These are phyloP conservation scores for Aspiorhynchus laticeps DNA, from an alignment of 2,113 vertebrate species.

Conservation along the genomic window DNA sequence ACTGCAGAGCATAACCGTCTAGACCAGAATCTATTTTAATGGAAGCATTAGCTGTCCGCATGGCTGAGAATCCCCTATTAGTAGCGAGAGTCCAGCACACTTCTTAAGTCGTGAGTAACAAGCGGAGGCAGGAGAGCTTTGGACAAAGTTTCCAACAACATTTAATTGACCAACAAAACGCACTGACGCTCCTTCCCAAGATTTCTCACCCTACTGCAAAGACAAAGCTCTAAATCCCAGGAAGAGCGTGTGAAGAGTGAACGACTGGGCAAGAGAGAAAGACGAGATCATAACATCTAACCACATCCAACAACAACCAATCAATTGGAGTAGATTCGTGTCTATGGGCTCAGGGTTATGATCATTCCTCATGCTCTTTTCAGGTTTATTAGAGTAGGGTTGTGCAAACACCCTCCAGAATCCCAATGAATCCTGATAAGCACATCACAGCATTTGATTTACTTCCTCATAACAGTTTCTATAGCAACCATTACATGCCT, in stretches of 20 bases:
- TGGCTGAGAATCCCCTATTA: slow-evolving; percentile 38
- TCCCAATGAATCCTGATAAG: slow-evolving; percentile 41
- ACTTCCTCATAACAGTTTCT: slow-evolving; percentile 49
- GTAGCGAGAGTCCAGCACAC: neutral
- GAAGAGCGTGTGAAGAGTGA: slow-evolving; percentile 20
- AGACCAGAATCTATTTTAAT: slow-evolving; percentile 10
- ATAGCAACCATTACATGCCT: slow-evolving; percentile 53
- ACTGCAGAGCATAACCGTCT: slow-evolving; percentile 9
- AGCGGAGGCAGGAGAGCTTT: slow-evolving; percentile 18
- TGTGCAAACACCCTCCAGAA: neutral
- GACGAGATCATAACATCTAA: slow-evolving; percentile 9
- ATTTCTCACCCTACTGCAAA: neutral
- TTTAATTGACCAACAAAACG: slow-evolving; percentile 54
- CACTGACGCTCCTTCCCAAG: slow-evolving; percentile 9
- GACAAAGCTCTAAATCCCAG: slow-evolving; percentile 29
- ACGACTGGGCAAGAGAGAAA: neutral
- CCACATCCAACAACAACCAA: slow-evolving; percentile 8
- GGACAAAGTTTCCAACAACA: slow-evolving; percentile 48
- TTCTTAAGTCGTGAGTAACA: neutral
- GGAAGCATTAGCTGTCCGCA: slow-evolving; percentile 31
- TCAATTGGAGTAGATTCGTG: neutral
- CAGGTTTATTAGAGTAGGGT: slow-evolving; percentile 15
- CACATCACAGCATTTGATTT: slow-evolving; percentile 36
- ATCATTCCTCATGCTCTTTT: neutral
- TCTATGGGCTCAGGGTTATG: slow-evolving; percentile 16